Evolutionary conservation across 2,113 vertebrate species (phyloP), one percentile per base, ranked within the genome.

Genomic region (Eurypyga helias): DNA sequence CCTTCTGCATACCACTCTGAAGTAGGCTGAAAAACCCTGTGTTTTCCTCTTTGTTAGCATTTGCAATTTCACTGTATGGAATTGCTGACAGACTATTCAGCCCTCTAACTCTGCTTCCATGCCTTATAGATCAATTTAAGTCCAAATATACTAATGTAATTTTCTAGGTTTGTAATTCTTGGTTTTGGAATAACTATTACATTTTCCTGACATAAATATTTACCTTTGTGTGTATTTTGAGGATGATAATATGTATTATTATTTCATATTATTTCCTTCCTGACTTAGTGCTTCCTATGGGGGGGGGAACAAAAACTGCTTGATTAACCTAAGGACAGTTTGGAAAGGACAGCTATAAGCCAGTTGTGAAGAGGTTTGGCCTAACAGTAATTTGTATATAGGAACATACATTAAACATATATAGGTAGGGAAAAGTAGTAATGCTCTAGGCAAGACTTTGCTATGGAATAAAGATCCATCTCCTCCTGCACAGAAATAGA

Each of bases 401-500:
- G 72, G 28, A 83, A 80, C 31, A 87, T 38, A 73, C 20, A 93
- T 91, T 96, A 95, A 96, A 87, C 82, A 83, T 86, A 95, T 60
- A 95, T 60, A 86, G 76, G 60, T 72, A 93, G 66, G 45, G 46
- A 79, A 93, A 95, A 95, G 72, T 57, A 5, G 5, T 52, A 88
- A 62, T 57, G 91, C 94, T 91, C 49, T 41, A 95, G 87, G 96
- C 87, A 85, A 95, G 51, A 51, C 62, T 94, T 77, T 90, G 66
- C 78, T 78, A 45, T 31, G 12, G 89, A 90, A 89, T 91, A 93
- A 94, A 96, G 89, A 89, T 92, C 84, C 69, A 92, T 96, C 83
- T 97, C 83, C 80, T 91, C 84, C 92, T 92, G 65, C 88, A 73
- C 82, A 95, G 70, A 94, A 93, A 87, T 87, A 93, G 71, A 93